A percentile compares a stretch with the other conserved stretches of the same genome.
Conservation (phyloP, 2,888 invertebrate genomes). For the Rotaria sp. region DNA sequence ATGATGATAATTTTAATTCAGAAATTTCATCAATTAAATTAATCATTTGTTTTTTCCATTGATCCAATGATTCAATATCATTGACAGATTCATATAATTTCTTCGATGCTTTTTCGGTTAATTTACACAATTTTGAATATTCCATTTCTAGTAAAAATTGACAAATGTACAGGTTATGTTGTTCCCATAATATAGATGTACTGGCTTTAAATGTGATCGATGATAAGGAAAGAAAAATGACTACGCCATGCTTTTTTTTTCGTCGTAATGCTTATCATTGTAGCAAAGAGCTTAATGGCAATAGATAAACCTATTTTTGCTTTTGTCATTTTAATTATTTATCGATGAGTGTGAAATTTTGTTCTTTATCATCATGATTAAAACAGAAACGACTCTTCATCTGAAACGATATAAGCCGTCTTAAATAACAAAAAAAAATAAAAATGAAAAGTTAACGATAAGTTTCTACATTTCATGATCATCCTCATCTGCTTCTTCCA, state of each 20-base stretch:
- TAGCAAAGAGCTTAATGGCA: rapidly evolving
- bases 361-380: background rate
- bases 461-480: constrained; percentile 48
- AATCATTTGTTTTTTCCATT: background rate
- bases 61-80: background rate
- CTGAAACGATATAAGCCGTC: too few relatives aligned
- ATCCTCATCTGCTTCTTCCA: constrained; percentile 74
- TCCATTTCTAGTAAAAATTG: background rate
- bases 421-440: too few relatives aligned
- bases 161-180: background rate
- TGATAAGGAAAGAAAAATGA: background rate
- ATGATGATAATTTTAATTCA: background rate
- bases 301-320: background rate
- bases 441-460: background rate
- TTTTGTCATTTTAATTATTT: background rate
- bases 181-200: too few relatives aligned
- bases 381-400: too few relatives aligned
- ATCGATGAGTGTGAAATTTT: background rate
- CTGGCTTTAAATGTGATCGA: too few relatives aligned
- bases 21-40: background rate
- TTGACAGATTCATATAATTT: background rate
- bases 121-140: background rate
- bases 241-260: background rate
- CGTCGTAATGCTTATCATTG: background rate
- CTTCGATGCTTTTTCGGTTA: background rate